Evolutionary conservation across 1,140 invertebrate species (phyloP).

Genomic region (Bombus cullumanus): DNA sequence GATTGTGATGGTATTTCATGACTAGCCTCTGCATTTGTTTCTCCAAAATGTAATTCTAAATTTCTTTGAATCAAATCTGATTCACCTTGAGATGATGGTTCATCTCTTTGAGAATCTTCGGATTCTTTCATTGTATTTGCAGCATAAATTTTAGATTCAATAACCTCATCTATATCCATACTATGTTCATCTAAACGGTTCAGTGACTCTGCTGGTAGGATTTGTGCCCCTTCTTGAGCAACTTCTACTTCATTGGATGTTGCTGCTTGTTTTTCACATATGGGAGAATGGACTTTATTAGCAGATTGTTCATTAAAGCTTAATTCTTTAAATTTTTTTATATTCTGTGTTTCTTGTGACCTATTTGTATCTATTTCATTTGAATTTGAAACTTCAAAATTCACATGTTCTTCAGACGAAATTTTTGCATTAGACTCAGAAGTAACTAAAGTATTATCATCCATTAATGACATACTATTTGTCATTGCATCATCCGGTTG

Average conservation of each 20-base stretch:
- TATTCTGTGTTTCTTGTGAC: conserved; percentile 37
- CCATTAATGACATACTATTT: conserved; percentile 51
- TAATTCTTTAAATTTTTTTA: conserved; percentile 52
- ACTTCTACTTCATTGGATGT: conserved; percentile 51
- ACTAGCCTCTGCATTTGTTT: conserved; percentile 67
- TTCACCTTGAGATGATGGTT: conserved; percentile 66
- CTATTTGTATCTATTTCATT: conserved; percentile 45
- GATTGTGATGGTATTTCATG: conserved; percentile 79
- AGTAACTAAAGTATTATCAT: conserved; percentile 58
- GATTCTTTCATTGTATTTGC: conserved; percentile 37
- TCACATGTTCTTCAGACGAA: conserved; percentile 47
- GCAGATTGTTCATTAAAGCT: conserved; percentile 25
- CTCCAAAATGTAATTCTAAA: conserved; percentile 64
- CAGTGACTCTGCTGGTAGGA: conserved; percentile 45
- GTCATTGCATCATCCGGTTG: conserved; percentile 46
- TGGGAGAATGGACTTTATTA: conserved; percentile 12
- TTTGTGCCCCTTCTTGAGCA: conserved; percentile 17
- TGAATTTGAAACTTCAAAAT: conserved; percentile 56
- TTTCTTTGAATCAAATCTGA: conserved; percentile 35
- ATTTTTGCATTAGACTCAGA: conserved; percentile 59
- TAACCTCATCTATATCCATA: conserved; percentile 63
- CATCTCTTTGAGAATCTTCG: conserved; percentile 53
- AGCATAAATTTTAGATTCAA: conserved; percentile 50
- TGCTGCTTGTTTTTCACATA: conserved; percentile 40
- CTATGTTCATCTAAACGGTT: conserved; percentile 36